A percentile compares a stretch with the other conserved stretches of the same genome.
Conservation (phyloP, 2,113 vertebrate species). For the Pipra filicauda region DNA sequence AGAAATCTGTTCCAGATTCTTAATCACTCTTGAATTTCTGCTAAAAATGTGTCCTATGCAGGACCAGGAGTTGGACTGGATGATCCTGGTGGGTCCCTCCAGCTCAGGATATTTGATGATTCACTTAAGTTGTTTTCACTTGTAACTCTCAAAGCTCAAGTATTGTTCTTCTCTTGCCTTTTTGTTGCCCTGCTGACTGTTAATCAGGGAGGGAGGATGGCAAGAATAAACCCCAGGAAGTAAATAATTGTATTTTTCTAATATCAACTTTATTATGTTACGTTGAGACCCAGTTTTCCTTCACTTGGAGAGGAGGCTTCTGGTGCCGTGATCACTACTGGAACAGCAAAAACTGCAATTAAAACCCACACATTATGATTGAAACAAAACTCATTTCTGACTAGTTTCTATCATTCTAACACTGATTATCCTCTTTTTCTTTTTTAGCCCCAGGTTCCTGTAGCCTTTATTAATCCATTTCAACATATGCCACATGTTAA, state of each 20-base stretch:
- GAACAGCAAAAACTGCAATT: not conserved
- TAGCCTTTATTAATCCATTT: not conserved
- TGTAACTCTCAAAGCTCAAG: not conserved
- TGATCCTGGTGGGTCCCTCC: not conserved
- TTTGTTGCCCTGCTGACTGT: not conserved
- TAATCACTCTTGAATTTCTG: not conserved
- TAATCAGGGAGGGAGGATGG: not conserved
- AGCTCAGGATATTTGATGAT: fast-evolving
- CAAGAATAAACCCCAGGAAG: not conserved
- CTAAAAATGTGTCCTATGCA: not conserved
- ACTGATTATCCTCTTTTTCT: not conserved
- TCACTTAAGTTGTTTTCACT: not conserved
- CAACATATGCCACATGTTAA: fast-evolving
- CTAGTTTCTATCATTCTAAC: not conserved
- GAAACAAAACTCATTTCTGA: not conserved
- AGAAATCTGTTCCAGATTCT: not conserved
- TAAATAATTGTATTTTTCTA: not conserved
- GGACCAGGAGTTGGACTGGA: not conserved
- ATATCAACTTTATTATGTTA: not conserved
- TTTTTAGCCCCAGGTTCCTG: not conserved
- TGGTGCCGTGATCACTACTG: not conserved
- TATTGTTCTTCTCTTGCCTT: not conserved
- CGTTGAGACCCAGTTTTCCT: not conserved
- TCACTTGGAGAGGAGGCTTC: not conserved
- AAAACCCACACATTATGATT: not conserved